Evolutionary conservation across 1,140 invertebrate species (phyloP).

Genomic region (Phocides pigmalion): DNA sequence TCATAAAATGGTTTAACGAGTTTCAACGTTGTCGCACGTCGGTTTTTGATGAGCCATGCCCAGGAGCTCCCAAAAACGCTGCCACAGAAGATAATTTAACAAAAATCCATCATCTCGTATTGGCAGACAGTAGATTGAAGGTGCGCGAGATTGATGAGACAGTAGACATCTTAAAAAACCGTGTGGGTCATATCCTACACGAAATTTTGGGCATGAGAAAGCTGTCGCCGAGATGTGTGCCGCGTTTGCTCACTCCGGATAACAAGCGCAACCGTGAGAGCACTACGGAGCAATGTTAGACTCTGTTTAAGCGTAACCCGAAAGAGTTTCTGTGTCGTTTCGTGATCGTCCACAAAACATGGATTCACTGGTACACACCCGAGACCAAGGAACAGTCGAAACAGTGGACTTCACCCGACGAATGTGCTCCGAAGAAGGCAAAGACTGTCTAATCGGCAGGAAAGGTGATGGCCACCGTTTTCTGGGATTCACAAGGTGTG

Average conservation of each 20-base stretch:
- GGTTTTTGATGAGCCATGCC: slow-evolving; percentile 47
- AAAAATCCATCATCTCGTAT: slow-evolving; percentile 52
- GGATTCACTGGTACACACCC: slow-evolving; percentile 48
- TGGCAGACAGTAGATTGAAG: slow-evolving; percentile 51
- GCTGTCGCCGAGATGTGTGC: slow-evolving; percentile 43
- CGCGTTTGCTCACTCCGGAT: slow-evolving; percentile 40
- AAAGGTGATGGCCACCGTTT: slow-evolving; percentile 2
- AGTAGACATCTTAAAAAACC: slow-evolving; percentile 46
- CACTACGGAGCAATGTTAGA: slow-evolving; percentile 44
- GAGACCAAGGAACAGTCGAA: slow-evolving; percentile 54
- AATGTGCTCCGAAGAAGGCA: slow-evolving; percentile 8
- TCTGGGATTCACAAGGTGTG: slow-evolving; percentile 4
- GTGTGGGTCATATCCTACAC: slow-evolving; percentile 49
- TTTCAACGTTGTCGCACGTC: slow-evolving; percentile 57
- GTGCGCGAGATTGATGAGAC: slow-evolving; percentile 49
- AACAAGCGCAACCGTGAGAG: slow-evolving; percentile 46
- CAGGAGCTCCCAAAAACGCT: slow-evolving; percentile 46
- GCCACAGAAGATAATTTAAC: slow-evolving; percentile 51
- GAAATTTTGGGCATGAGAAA: slow-evolving; percentile 44
- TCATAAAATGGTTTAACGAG: slow-evolving; percentile 48
- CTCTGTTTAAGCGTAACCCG: slow-evolving; percentile 49
- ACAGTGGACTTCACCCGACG: slow-evolving; percentile 40
- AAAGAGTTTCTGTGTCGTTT: slow-evolving; percentile 44
- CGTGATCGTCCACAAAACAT: slow-evolving; percentile 60
- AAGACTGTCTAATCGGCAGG: neutral